Evolutionary conservation across 1,140 invertebrate species (phyloP), one percentile per base, ranked within the genome.

Genomic region (Bombus confusus): DNA sequence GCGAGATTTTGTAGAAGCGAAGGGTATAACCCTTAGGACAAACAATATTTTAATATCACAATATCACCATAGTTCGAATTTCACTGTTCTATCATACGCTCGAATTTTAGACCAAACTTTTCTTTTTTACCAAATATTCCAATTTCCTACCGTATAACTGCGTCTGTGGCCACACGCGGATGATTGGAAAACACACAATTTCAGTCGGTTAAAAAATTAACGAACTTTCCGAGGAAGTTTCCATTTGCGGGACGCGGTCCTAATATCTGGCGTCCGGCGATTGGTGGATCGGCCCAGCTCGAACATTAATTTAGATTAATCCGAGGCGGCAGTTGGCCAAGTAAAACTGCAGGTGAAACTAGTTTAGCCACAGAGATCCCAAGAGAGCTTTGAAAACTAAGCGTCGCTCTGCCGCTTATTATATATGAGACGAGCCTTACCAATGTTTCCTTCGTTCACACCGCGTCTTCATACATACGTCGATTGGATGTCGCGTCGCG

Each of bases 251-350:
- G 22, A 25, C 66, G 3, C 2, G 18, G 66, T 25, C 15, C 9
- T n/a, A 59, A n/a, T 66, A n/a, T 25, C 10, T 68, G 18, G 39
- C 3, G 43, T 12, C 28, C 15, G 25, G 25, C 18, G 73, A 83
- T 69, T 41, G 64, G 47, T 28, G 28, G 62, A 78, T 86, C 74
- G 66, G 52, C 9, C 47, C 76, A 57, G 31, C 25, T 66, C 43
- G 68, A 80, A 85, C 91, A 89, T 93, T 93, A 93, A 92, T 93
- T 93, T 91, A 91, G 90, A 93, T 93, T 93, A 93, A 92, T 93
- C 91, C 91, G 39, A 78, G 83, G 80, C 74, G 37, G 52, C 34
- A 69, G 73, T 68, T 69, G 68, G 39, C 34, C 74, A 28, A 43
- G 47, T 43, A 81, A 87, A 89, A 90, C 81, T 74, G 64, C 64